Percentiles rank a stretch among this genome's conserved stretches.
These are phyloP conservation scores for Athetis lepigone DNA, from an alignment of 2,888 invertebrate species.

Conservation along the genomic window DNA sequence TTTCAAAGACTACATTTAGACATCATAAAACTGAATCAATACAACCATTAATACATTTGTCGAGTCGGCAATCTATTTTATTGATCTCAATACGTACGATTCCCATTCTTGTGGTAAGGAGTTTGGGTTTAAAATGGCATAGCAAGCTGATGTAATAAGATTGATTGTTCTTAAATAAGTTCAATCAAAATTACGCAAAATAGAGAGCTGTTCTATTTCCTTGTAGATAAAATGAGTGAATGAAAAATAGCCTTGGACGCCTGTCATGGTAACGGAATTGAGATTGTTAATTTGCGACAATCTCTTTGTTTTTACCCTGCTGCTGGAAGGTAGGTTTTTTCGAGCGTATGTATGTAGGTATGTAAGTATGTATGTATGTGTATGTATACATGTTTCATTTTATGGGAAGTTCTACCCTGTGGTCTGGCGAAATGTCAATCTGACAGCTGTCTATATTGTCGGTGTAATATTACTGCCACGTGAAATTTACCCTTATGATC, in stretches of 20 bases:
- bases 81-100: conserved; percentile 32
- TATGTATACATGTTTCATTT: too few species aligned
- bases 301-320: too few species aligned
- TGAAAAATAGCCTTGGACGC: conserved; percentile 1
- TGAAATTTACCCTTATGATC: too few species aligned
- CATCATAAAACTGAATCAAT: conserved; percentile 68
- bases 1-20: conserved; percentile 54
- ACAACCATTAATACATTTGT: conserved; percentile 66
- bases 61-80: conserved; percentile 62
- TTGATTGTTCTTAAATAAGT: conserved; percentile 56
- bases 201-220: conserved; percentile 36
- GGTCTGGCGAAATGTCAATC: too few species aligned
- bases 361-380: too few species aligned
- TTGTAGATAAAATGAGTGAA: conserved; percentile 6
- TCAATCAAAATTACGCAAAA: conserved; percentile 59
- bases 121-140: conserved; percentile 32
- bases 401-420: too few species aligned
- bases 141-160: conserved; percentile 43
- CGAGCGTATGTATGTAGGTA: too few species aligned
- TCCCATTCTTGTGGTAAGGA: conserved; percentile 16
- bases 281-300: background rate
- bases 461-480: too few species aligned
- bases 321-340: too few species aligned
- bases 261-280: background rate
- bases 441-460: too few species aligned